Conservation (phyloP, 2,113 vertebrate species). For the Callithrix jacchus region DNA sequence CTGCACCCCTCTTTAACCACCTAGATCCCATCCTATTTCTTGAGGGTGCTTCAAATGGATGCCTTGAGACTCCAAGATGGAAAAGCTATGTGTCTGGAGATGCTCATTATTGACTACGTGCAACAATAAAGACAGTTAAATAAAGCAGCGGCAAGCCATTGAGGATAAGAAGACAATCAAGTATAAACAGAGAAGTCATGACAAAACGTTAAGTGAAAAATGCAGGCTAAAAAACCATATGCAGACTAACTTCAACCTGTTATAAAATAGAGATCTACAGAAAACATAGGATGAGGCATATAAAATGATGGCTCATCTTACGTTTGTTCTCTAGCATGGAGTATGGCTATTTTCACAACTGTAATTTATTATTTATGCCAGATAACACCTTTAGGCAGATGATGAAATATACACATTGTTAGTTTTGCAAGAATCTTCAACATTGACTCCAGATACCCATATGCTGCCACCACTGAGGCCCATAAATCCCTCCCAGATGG, state of each 20-base stretch:
- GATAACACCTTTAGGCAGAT: neutral
- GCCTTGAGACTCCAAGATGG: neutral
- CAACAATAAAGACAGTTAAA: neutral
- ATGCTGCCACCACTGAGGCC: neutral
- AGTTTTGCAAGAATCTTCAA: neutral
- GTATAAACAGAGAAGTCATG: neutral
- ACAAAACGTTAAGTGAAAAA: conserved; percentile 41
- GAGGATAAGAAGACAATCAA: neutral
- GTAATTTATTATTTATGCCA: neutral
- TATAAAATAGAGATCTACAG: neutral
- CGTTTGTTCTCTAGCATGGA: neutral
- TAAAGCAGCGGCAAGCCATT: neutral
- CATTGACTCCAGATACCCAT: neutral
- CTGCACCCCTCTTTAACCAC: neutral
- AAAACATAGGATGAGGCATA: neutral
- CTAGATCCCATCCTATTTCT: neutral
- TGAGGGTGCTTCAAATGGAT: neutral
- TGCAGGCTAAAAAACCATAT: neutral
- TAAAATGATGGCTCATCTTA: neutral
- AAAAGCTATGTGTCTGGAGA: neutral
- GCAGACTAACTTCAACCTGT: neutral
- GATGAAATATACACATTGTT: neutral
- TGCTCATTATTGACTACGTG: neutral
- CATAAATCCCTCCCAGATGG: neutral
- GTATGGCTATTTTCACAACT: neutral